phyloP scores from a whole-genome alignment of 2,113 vertebrate species.

The Martes martes region DNA sequence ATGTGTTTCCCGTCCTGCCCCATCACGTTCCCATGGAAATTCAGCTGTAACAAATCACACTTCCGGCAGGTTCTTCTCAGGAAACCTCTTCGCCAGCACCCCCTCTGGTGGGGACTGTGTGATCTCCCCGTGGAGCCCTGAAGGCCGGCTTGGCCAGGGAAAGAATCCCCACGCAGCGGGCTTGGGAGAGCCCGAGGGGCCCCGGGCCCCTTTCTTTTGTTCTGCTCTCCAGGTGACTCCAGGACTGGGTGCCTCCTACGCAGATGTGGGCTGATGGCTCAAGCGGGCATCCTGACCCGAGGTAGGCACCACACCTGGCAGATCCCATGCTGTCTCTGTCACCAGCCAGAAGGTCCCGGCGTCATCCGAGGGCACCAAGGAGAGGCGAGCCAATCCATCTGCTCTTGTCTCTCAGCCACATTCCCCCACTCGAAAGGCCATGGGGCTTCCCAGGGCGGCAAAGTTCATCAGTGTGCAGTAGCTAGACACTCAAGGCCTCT shows the following conservation, averaged over 20 bases:
- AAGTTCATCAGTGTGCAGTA: neutral
- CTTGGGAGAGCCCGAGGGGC: neutral
- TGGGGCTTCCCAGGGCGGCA: neutral
- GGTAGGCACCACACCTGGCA: neutral
- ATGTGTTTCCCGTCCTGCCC: neutral
- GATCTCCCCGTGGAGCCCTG: neutral
- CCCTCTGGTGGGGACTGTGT: neutral
- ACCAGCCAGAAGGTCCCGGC: neutral
- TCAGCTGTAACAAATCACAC: neutral
- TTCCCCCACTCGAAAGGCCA: neutral
- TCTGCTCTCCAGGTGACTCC: neutral
- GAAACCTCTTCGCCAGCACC: neutral
- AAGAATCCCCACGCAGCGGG: neutral
- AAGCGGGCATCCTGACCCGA: neutral
- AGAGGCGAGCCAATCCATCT: neutral
- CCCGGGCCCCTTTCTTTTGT: neutral
- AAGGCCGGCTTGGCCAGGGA: rapidly evolving
- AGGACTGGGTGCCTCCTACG: neutral
- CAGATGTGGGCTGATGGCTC: neutral
- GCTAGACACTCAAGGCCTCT: neutral
- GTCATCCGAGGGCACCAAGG: neutral
- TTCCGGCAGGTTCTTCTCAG: neutral
- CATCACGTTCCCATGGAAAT: neutral
- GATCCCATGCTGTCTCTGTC: neutral
- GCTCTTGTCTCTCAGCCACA: neutral